Conservation (phyloP, 2,888 invertebrate genomes). For the Iphiclides podalirius region DNA sequence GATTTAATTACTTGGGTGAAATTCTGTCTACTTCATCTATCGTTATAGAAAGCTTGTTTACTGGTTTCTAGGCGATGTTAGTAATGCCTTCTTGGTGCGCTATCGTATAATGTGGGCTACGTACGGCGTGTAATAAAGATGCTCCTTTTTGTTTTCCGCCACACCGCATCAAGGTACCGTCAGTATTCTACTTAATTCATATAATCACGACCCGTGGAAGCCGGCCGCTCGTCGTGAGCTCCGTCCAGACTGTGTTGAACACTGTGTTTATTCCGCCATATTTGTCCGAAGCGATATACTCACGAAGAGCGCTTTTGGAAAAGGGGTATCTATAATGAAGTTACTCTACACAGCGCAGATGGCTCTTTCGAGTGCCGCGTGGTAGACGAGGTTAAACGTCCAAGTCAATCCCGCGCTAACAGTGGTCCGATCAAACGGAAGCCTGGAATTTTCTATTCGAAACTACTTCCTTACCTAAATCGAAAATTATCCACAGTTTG, state of each 20-base stretch:
- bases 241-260: constrained; percentile 12
- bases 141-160: constrained; percentile 30
- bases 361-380: background rate
- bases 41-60: too few species aligned
- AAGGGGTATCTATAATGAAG: constrained; percentile 4
- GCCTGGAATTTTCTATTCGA: background rate
- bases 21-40: too few species aligned
- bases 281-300: constrained; percentile 11
- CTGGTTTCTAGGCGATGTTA: background rate
- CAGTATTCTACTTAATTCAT: constrained; percentile 59
- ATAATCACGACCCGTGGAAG: constrained; percentile 48
- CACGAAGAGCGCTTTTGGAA: constrained; percentile 8
- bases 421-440: background rate
- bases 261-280: constrained; percentile 17
- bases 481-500: background rate
- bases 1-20: too few species aligned
- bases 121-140: constrained; percentile 21
- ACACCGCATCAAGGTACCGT: constrained; percentile 30
- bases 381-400: background rate
- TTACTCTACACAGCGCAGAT: background rate
- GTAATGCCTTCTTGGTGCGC: background rate
- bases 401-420: constrained; percentile 1
- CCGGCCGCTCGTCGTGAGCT: constrained; percentile 21
- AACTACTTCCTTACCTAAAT: background rate
- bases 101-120: constrained; percentile 17